These are phyloP conservation scores for Scylla paramamosain DNA, from an alignment of 1,140 invertebrate species.

Conservation along the genomic window DNA sequence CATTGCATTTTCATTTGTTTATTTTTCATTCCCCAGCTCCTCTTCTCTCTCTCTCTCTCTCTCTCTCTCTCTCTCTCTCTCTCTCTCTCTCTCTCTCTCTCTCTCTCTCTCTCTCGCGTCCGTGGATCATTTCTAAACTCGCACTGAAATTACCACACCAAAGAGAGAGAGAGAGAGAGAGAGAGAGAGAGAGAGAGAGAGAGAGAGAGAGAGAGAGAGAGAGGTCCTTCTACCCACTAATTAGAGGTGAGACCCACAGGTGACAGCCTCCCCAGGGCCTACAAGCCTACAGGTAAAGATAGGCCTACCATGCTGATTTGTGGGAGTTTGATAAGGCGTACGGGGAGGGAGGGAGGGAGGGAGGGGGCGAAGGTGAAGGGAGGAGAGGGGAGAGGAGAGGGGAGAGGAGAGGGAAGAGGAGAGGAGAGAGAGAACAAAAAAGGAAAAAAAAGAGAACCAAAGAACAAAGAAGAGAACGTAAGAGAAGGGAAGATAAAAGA, in stretches of 20 bases:
- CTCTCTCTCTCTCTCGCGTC: background rate
- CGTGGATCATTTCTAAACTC: background rate
- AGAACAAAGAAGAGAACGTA: background rate
- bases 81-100: background rate
- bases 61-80: background rate
- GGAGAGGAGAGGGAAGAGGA: background rate
- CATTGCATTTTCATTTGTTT: too few species aligned
- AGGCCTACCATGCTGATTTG: background rate
- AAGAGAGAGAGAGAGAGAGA: conserved; percentile 12
- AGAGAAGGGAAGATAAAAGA: too few species aligned
- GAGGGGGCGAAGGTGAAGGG: background rate
- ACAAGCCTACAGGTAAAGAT: background rate
- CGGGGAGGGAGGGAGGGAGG: background rate
- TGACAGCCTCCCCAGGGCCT: background rate
- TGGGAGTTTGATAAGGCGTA: background rate
- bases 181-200: conserved; percentile 11
- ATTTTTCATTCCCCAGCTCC: too few species aligned
- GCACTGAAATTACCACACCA: background rate
- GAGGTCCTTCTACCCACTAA: background rate
- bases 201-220: conserved; percentile 11
- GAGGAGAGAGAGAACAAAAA: background rate
- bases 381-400: background rate
- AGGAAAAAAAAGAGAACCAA: background rate
- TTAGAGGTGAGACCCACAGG: background rate
- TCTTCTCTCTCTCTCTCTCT: background rate